phyloP scores from a whole-genome alignment of 2,888 invertebrate species.

The Camponotus fellah region DNA sequence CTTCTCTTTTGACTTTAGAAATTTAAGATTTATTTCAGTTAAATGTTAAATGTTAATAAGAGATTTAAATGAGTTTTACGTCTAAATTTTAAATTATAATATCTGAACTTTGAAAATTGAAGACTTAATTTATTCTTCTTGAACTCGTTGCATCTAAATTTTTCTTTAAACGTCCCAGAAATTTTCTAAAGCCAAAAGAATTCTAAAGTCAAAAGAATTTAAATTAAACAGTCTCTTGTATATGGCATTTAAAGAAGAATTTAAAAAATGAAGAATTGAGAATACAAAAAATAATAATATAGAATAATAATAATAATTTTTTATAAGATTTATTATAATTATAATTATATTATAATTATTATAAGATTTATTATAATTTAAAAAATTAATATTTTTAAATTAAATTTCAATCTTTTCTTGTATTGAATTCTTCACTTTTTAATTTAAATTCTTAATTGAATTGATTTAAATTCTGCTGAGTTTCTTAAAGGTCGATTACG shows the following conservation, averaged over 20 bases:
- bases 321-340: too few relatives aligned
- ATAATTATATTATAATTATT: too few relatives aligned
- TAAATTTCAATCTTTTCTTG: too few relatives aligned
- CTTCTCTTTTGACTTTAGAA: neutral
- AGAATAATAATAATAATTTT: neutral
- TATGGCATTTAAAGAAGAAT: neutral
- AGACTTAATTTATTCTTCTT: neutral
- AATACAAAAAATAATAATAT: neutral
- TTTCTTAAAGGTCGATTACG: slow-evolving; percentile 21
- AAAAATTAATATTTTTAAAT: too few relatives aligned
- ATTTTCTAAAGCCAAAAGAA: too few relatives aligned
- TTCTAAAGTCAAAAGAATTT: neutral
- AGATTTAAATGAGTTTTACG: too few relatives aligned
- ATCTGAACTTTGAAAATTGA: neutral
- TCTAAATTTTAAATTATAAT: neutral
- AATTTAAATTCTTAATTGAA: too few relatives aligned
- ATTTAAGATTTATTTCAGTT: neutral
- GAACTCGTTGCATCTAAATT: neutral
- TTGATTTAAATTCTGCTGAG: neutral
- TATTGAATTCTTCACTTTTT: too few relatives aligned
- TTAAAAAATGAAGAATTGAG: neutral
- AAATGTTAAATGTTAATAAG: too few relatives aligned
- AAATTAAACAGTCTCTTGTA: neutral
- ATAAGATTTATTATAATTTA: too few relatives aligned
- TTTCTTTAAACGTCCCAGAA: neutral